Evolutionary conservation across 1,140 invertebrate genomes (phyloP), one percentile per base, ranked within the genome.

Genomic region (Lepidurus packardi): DNA sequence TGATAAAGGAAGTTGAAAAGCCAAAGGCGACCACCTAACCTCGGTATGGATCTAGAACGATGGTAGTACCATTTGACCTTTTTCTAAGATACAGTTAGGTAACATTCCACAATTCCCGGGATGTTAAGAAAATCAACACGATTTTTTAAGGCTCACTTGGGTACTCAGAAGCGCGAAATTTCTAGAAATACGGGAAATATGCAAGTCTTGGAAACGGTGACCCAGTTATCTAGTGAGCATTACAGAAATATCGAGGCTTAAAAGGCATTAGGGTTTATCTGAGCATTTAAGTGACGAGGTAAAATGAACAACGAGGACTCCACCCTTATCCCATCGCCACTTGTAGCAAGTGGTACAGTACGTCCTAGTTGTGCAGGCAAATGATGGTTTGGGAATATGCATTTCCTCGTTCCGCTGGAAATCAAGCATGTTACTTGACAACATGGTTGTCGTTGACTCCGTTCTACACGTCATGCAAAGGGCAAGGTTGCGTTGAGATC

Each of bases 171-270:
- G 53, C 53, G 53, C 53, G 53, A 65, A 65, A 65, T 65, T 21
- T 34, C 4, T 34, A 3, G 34, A 65, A 13, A 21, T 21, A 65
- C 53, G 16, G 53, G 16, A 65, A 13, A 13, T 65, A 65, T 65
- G 53, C 6, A 65, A 65, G 13, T 65, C 16, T n/a, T n/a, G 5
- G 53, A 65, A 65, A 65, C 16, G 16, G 53, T 21, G 53, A 8
- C 53, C 53, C 53, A 65, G 7, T 65, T 65, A 65, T 65, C 53
- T 65, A 65, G 53, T 21, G 16, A 65, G 53, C 53, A 65, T 65
- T 21, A 65, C 53, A n/a, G 10, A n/a, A 9, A 65, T n/a, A 65
- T 5, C 8, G 53, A 16, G 21, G 13, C 16, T 13, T 65, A 65
- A 65, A 65, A 21, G 16, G 21, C 16, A 65, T 7, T 9, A 65